Evolutionary conservation across 2,888 invertebrate genomes (phyloP).

Genomic region (Odontocolon sp.): DNA sequence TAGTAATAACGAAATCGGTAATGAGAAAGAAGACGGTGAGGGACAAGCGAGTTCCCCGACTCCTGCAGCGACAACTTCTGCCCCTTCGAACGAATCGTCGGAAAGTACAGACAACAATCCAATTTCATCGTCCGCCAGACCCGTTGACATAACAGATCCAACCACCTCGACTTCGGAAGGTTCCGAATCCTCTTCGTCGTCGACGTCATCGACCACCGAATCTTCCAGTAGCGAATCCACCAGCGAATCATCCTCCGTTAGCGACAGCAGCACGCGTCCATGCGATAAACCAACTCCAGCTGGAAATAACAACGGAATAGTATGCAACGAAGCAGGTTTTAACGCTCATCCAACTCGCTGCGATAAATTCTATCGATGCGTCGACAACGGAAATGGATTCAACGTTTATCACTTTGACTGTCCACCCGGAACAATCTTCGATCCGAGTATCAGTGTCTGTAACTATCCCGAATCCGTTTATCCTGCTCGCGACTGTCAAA

Average conservation of each 20-base stretch:
- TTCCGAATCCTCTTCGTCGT: conserved; percentile 8
- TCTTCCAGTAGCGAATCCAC: conserved; percentile 52
- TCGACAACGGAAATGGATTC: conserved; percentile 84
- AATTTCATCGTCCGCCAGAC: conserved; percentile 16
- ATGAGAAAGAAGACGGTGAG: conserved; percentile 16
- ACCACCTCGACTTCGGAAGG: conserved; percentile 19
- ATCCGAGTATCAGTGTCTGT: conserved; percentile 85
- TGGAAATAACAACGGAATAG: conserved; percentile 69
- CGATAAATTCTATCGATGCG: conserved; percentile 87
- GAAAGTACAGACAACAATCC: conserved; percentile 6
- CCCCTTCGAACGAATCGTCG: background rate
- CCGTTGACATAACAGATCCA: conserved; percentile 4
- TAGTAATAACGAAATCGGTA: conserved; percentile 50
- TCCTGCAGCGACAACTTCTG: conserved; percentile 18
- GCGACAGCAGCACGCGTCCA: conserved; percentile 42
- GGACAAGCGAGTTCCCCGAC: conserved; percentile 3
- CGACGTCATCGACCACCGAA: background rate
- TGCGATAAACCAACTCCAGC: conserved; percentile 61
- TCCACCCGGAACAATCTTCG: conserved; percentile 88
- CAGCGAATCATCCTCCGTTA: conserved; percentile 1
- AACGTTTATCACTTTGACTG: conserved; percentile 87
- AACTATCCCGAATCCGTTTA: conserved; percentile 86
- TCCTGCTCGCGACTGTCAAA: conserved; percentile 80
- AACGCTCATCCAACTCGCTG: conserved; percentile 85
- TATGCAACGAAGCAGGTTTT: conserved; percentile 84